A percentile compares a stretch with the other conserved stretches of the same genome.
Evolutionary conservation across 2,113 vertebrate species (phyloP).

Genomic region (Catharus fuscescens): DNA sequence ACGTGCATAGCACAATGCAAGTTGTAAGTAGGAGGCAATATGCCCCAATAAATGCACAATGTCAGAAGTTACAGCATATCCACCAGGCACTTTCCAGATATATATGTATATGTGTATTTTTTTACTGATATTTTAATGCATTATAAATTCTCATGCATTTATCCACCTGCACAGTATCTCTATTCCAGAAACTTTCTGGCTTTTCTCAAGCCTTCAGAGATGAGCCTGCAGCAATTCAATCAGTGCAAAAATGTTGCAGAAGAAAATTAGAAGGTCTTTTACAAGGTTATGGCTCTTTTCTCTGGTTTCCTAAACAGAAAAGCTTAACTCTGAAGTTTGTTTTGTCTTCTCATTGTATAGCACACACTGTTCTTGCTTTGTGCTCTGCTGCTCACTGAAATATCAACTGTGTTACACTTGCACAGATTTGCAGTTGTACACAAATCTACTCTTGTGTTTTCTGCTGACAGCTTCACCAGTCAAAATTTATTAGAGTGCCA

Average conservation of each 20-base stretch:
- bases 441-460: neutral
- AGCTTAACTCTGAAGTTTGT: neutral
- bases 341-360: neutral
- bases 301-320: neutral
- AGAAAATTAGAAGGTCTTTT: neutral
- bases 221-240: neutral
- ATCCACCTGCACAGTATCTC: neutral
- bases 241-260: neutral
- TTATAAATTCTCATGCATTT: neutral
- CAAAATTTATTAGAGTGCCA: neutral
- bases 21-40: neutral
- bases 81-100: neutral
- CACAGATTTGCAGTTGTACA: neutral
- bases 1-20: neutral
- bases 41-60: neutral
- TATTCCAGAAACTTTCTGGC: neutral
- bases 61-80: neutral
- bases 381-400: neutral
- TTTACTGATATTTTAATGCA: neutral
- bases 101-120: neutral
- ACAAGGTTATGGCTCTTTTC: neutral
- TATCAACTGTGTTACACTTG: neutral
- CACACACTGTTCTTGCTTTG: neutral
- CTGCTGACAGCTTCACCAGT: neutral
- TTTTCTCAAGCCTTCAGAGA: neutral